phyloP scores from a whole-genome alignment of 2,797 vertebrate species.

The Myiotriccus ornatus region DNA sequence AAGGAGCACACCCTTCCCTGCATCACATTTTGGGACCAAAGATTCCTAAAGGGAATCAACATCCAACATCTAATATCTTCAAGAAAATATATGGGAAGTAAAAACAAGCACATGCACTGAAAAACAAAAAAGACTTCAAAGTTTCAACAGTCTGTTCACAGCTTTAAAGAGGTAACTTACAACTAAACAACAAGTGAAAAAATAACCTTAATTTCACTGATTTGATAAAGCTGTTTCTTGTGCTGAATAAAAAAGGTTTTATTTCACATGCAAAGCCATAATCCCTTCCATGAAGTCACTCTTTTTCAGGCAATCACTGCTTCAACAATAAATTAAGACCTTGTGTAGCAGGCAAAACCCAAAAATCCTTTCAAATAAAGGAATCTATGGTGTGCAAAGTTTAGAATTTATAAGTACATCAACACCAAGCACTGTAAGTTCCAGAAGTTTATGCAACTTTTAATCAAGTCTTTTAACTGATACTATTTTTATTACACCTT shows the following conservation, averaged over 20 bases:
- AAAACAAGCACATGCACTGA: neutral
- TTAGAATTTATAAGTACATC: neutral
- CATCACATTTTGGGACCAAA: neutral
- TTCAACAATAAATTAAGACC: neutral
- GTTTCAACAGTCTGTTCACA: neutral
- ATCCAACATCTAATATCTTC: fast-evolving
- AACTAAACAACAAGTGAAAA: neutral
- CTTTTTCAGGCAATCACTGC: neutral
- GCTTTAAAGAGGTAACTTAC: neutral
- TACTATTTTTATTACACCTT: neutral
- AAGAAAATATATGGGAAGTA: neutral
- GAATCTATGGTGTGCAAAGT: fast-evolving
- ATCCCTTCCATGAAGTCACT: neutral
- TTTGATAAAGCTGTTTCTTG: neutral
- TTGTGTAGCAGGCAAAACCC: neutral
- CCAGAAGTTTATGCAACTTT: neutral
- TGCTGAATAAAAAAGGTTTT: neutral
- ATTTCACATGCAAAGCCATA: neutral
- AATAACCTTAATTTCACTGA: neutral
- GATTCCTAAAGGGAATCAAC: neutral
- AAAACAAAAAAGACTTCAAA: neutral
- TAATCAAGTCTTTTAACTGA: neutral
- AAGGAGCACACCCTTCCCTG: neutral
- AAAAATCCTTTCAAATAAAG: neutral
- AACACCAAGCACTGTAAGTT: neutral